These are phyloP conservation scores for Leptodactylus fallax DNA, from an alignment of 2,797 vertebrate genomes.

Conservation along the genomic window DNA sequence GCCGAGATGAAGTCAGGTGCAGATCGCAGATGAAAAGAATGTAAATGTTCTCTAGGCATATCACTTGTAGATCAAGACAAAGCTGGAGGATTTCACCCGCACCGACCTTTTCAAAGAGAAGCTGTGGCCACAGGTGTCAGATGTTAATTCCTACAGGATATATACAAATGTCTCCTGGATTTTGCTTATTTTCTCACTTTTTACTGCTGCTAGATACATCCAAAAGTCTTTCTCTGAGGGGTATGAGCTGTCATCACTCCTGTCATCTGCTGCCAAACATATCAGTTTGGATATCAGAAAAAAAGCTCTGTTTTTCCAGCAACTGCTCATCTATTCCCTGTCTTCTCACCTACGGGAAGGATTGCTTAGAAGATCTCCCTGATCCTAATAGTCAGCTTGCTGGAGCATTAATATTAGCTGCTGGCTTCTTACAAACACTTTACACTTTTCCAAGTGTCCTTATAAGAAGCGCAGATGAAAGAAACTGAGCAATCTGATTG, in stretches of 20 bases:
- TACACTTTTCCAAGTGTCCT: neutral
- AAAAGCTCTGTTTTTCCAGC: neutral
- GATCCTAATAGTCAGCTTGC: constrained; percentile 4
- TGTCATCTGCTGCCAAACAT: constrained; percentile 22
- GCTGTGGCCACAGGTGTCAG: constrained; percentile 57
- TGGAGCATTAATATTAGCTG: constrained; percentile 2
- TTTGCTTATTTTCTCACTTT: constrained; percentile 17
- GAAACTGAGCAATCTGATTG: too few relatives aligned
- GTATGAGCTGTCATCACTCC: constrained; percentile 30
- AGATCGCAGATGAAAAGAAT: constrained; percentile 20
- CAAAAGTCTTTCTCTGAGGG: constrained; percentile 32
- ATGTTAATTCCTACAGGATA: constrained; percentile 61
- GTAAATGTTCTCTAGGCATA: constrained; percentile 25
- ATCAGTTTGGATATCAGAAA: neutral
- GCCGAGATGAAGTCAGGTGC: neutral
- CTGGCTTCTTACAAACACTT: neutral
- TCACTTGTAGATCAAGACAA: constrained; percentile 16
- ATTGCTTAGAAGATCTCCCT: neutral
- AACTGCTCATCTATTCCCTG: neutral
- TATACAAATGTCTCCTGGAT: constrained; percentile 57
- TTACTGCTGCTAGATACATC: constrained; percentile 22
- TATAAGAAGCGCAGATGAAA: neutral
- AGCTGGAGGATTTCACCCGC: constrained; percentile 45
- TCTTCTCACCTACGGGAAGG: neutral
- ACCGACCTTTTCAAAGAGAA: constrained; percentile 54